Evolutionary conservation across 1,140 invertebrate species (phyloP).

Genomic region (Papilio polyxenes): DNA sequence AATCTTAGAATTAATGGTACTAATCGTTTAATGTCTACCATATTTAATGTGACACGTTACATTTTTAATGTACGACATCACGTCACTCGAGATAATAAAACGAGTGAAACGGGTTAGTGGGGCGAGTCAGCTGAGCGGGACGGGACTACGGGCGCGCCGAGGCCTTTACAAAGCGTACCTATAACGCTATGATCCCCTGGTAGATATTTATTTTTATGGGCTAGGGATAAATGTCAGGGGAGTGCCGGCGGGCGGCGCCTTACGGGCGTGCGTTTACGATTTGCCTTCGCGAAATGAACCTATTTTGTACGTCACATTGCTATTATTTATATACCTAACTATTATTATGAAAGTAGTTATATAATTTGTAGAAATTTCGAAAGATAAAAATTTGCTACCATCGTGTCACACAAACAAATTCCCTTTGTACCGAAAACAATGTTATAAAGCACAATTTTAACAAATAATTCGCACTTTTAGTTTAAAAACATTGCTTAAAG

Average conservation of each 20-base stretch:
- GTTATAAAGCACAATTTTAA: too few species aligned
- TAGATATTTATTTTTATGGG: slow-evolving; percentile 79
- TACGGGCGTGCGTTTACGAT: slow-evolving; percentile 52
- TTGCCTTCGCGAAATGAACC: slow-evolving; percentile 45
- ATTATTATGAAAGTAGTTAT: neutral
- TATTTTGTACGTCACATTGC: slow-evolving; percentile 12
- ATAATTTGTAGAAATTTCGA: neutral
- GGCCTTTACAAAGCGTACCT: slow-evolving; percentile 69
- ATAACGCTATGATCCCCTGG: slow-evolving; percentile 67
- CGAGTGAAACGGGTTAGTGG: slow-evolving; percentile 68
- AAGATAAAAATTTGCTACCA: neutral
- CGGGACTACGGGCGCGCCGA: slow-evolving; percentile 66
- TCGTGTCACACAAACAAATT: too few species aligned
- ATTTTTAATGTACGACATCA: slow-evolving; percentile 8
- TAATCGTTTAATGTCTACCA: neutral
- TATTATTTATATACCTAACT: neutral
- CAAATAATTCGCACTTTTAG: too few species aligned
- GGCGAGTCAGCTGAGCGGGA: slow-evolving; percentile 55
- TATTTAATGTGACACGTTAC: slow-evolving; percentile 10
- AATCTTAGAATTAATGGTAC: neutral
- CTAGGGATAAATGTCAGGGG: slow-evolving; percentile 76
- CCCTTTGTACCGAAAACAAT: too few species aligned
- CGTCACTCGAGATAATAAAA: slow-evolving; percentile 37
- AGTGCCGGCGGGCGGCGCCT: slow-evolving; percentile 67
- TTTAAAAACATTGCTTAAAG: neutral